Evolutionary conservation across 92 coral and sea anemone genomes (phyloP).

Genomic region (Epizoanthus illoricatus): DNA sequence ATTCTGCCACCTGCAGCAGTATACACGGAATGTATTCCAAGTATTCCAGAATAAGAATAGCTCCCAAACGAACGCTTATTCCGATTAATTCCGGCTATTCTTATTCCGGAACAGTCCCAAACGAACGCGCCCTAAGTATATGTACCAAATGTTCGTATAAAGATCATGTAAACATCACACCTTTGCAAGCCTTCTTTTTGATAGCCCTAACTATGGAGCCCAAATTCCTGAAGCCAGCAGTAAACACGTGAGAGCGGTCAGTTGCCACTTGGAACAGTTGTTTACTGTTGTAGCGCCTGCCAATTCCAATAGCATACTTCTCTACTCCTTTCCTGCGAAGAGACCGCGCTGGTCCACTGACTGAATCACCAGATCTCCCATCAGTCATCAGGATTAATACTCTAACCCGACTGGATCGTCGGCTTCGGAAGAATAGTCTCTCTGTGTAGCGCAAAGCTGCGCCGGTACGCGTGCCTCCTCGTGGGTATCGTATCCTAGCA

Average conservation of each 20-base stretch:
- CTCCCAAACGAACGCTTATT: no score
- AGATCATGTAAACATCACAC: background rate
- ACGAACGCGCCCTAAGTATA: background rate
- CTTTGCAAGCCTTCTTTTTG: slow-evolving; percentile 29
- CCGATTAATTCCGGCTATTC: no score
- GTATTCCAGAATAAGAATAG: no score
- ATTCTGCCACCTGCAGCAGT: no score
- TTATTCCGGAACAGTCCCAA: no score
- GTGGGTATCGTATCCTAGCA: slow-evolving; percentile 64
- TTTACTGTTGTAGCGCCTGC: background rate
- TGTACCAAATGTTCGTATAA: background rate
- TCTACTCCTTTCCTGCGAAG: slow-evolving; percentile 19
- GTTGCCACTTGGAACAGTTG: background rate
- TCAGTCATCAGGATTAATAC: background rate
- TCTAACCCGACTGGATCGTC: background rate
- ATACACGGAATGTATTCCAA: no score
- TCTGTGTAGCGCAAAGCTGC: slow-evolving; percentile 55
- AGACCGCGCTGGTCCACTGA: slow-evolving; percentile 5
- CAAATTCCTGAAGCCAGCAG: slow-evolving; percentile 20
- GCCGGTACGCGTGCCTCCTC: slow-evolving; percentile 79
- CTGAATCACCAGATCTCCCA: slow-evolving; percentile 2
- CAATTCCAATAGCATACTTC: slow-evolving; percentile 14
- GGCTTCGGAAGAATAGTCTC: slow-evolving; percentile 56
- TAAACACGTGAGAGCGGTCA: slow-evolving; percentile 9
- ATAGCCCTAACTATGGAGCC: slow-evolving; percentile 19